phyloP scores from a whole-genome alignment of 2,113 vertebrate genomes.

The Atrichornis clamosus region DNA sequence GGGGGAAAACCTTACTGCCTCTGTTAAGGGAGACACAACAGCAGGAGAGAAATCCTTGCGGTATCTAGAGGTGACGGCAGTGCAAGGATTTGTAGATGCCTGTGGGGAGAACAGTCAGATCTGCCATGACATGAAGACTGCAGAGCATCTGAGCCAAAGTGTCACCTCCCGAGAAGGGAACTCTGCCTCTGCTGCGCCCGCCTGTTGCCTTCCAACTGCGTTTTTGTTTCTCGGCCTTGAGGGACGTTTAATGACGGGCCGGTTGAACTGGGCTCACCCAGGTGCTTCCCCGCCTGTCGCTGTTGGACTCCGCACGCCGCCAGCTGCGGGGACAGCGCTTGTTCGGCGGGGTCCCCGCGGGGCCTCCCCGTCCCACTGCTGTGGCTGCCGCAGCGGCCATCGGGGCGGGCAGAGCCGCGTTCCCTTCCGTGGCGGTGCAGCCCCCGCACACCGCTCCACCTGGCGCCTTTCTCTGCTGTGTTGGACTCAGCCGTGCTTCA shows the following conservation, averaged over 20 bases:
- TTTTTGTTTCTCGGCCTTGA: neutral
- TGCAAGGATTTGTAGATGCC: neutral
- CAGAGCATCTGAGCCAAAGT: neutral
- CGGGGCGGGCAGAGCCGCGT: neutral
- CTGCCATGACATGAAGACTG: neutral
- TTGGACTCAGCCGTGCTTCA: neutral
- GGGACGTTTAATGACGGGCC: neutral
- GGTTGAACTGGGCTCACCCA: neutral
- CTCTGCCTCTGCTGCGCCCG: rapidly evolving
- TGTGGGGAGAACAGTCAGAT: neutral
- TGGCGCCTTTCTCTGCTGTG: rapidly evolving
- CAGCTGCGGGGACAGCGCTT: rapidly evolving
- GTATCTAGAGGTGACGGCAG: neutral
- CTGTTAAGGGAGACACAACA: neutral
- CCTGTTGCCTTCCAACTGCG: neutral
- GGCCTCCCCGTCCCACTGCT: neutral
- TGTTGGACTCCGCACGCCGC: rapidly evolving
- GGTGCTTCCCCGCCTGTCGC: rapidly evolving
- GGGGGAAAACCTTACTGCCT: neutral
- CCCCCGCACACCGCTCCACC: rapidly evolving
- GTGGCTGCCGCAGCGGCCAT: neutral
- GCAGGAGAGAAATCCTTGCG: neutral
- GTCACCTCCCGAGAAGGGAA: neutral
- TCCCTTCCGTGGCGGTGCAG: neutral
- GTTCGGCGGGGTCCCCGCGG: neutral